Percentiles rank a stretch among this genome's conserved stretches.
These are phyloP conservation scores for Telmatochromis brichardi DNA, from an alignment of 2,113 vertebrate genomes.

Conservation along the genomic window DNA sequence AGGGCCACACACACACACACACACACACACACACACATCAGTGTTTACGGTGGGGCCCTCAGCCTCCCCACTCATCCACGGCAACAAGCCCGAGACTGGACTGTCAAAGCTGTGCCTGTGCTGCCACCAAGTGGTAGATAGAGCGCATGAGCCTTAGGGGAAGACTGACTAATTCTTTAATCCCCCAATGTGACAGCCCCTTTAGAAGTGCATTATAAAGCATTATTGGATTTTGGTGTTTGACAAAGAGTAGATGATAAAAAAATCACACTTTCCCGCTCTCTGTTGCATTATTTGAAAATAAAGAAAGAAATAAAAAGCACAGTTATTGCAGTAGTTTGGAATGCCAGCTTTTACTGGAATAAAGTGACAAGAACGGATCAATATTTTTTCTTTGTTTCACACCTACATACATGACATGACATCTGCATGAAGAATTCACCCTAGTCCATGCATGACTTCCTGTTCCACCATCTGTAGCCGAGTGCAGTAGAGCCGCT, in stretches of 20 bases:
- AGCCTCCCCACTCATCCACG: neutral
- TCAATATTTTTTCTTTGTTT: neutral
- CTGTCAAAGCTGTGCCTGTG: constrained; percentile 30
- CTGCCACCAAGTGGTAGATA: constrained; percentile 58
- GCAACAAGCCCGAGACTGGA: neutral
- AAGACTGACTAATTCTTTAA: neutral
- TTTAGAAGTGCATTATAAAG: neutral
- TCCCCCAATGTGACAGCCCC: neutral
- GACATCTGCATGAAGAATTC: neutral
- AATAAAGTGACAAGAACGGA: neutral
- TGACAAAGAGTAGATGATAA: neutral
- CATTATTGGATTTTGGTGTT: neutral
- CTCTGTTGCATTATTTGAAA: neutral
- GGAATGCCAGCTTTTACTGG: neutral
- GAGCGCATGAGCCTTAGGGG: neutral
- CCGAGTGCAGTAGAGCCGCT: neutral
- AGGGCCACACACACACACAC: constrained; percentile 6
- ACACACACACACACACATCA: neutral
- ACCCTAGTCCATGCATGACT: neutral
- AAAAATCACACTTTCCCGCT: neutral
- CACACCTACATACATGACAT: neutral
- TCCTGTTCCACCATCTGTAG: neutral
- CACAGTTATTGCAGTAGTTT: neutral
- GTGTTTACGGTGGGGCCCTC: constrained; percentile 19
- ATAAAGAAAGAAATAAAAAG: accelerated